phyloP scores from a whole-genome alignment of 2,797 vertebrate genomes.

The Molothrus ater region DNA sequence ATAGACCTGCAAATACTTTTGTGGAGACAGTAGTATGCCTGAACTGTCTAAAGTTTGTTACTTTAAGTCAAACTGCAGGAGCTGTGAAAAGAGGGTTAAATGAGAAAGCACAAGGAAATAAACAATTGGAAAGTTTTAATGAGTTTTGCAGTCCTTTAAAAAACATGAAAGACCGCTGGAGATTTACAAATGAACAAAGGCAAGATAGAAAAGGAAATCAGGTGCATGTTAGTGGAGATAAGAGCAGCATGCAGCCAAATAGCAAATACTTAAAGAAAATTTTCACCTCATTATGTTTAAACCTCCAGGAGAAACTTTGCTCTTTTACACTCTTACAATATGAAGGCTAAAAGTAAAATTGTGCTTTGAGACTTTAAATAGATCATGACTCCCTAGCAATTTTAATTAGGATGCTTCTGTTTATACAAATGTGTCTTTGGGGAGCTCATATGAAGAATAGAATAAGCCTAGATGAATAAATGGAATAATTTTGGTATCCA shows the following conservation, averaged over 20 bases:
- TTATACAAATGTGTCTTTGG: constrained; percentile 31
- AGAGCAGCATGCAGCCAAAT: constrained; percentile 56
- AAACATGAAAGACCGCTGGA: constrained; percentile 50
- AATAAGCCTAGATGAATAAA: constrained; percentile 19
- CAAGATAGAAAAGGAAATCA: constrained; percentile 58
- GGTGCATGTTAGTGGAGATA: constrained; percentile 39
- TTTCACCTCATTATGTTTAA: constrained; percentile 54
- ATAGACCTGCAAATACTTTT: background rate
- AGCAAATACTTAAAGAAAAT: constrained; percentile 19
- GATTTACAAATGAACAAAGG: constrained; percentile 42
- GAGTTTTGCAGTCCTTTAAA: constrained; percentile 41
- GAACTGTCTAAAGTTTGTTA: background rate
- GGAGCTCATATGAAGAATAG: constrained; percentile 27
- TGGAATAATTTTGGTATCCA: constrained; percentile 23
- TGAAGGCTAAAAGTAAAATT: constrained; percentile 49
- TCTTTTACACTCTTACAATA: constrained; percentile 30
- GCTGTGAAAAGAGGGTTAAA: background rate
- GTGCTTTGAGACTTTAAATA: constrained; percentile 46
- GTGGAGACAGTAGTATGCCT: background rate
- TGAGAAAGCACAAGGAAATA: constrained; percentile 34
- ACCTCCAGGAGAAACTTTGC: constrained; percentile 51
- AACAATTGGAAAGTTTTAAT: constrained; percentile 63
- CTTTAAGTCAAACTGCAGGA: background rate
- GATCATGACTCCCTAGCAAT: constrained; percentile 27
- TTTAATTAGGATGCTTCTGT: constrained; percentile 58